Base-by-base conservation (phyloP, 2,888 invertebrate genomes). In the Eilema griseolum region DNA sequence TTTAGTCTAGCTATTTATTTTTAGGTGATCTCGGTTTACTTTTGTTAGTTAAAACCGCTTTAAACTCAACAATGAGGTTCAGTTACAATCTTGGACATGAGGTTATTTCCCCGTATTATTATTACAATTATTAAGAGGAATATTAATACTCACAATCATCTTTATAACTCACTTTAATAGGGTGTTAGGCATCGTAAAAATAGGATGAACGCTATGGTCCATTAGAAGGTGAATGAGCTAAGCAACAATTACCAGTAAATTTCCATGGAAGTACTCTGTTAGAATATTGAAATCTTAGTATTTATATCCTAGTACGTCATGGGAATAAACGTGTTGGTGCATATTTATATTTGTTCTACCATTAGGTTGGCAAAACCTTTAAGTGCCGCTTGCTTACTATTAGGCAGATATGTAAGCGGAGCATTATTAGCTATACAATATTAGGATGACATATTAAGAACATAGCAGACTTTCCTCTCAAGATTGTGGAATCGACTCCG, bases 221-320 rank as follows among this genome's bases (percentile, higher is more conserved):
- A 61, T 61, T 61, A 61, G 31, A 20, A 61, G n/a, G 24, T 37
- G 23, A 37, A 61, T 61, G 37, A 61, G 23, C 61, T 61, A 23
- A 33, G 23, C 37, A 61, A 61, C 33, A n/a, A 61, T 61, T 61
- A 37, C 61, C n/a, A 14, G 23, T 16, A 37, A 16, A 62, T 24
- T 62, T 23, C 37, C 14, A 37, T 24, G 20, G 12, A 61, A 33
- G 3, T 33, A 23, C 12, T 33, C 31, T n/a, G 16, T n/a, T 31
- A 33, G 12, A 59, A 61, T 37, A 61, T 61, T 61, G 61, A 61
- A 26, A 59, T 26, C 12, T 61, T 20, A 1, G 33, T 14, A 16
- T 59, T 59, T 16, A 59, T 26, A 11, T 28, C 8, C 28, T 52
- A n/a, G 20, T n/a, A 52, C 52, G 3, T n/a, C 4, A 46, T 20